These are phyloP conservation scores for Stegophylla sp. DNA, from an alignment of 2,888 invertebrate species.

Conservation along the genomic window DNA sequence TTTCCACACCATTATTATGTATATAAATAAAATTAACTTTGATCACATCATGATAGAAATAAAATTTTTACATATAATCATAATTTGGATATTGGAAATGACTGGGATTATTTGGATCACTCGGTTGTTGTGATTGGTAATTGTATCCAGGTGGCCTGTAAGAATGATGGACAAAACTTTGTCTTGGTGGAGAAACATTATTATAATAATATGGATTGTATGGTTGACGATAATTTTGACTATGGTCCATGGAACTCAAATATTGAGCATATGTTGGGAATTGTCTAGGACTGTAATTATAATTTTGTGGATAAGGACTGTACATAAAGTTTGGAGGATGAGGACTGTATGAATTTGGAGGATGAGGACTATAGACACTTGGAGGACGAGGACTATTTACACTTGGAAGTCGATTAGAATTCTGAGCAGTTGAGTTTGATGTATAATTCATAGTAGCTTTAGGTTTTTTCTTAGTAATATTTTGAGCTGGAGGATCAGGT, in stretches of 20 bases:
- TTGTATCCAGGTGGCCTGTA: background rate
- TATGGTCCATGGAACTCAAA: conserved; percentile 7
- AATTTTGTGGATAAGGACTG: background rate
- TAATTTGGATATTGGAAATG: background rate
- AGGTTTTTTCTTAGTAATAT: background rate
- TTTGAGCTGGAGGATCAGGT: background rate
- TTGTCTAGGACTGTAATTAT: background rate
- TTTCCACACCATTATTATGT: too few relatives aligned
- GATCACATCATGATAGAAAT: too few relatives aligned
- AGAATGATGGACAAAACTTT: too few relatives aligned
- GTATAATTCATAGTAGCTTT: background rate
- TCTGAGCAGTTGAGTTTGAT: background rate
- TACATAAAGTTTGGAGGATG: background rate
- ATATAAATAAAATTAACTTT: too few relatives aligned
- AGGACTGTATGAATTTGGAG: background rate
- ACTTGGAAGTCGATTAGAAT: background rate
- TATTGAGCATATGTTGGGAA: conserved; percentile 32
- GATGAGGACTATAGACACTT: background rate
- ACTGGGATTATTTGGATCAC: background rate
- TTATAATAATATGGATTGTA: conserved; percentile 12
- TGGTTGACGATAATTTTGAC: background rate
- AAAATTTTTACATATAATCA: too few relatives aligned
- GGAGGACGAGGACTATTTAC: background rate
- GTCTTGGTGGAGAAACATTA: background rate
- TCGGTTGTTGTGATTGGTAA: background rate